phyloP scores from a whole-genome alignment of 2,113 vertebrate genomes.

The Corythornis vintsioides region DNA sequence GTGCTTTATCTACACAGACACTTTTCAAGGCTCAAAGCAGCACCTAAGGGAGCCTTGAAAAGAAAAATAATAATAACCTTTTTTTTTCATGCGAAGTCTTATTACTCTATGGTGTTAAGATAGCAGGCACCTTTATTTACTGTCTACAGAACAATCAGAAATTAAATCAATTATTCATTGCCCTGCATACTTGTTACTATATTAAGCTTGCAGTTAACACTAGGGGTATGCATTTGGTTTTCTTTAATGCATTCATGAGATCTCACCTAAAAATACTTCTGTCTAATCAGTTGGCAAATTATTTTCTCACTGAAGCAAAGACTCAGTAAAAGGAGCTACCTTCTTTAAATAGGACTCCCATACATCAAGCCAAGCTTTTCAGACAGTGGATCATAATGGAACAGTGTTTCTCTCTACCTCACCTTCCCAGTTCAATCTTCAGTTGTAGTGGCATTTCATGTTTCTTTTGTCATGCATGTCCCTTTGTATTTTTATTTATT shows the following conservation, averaged over 20 bases:
- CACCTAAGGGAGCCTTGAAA: not conserved
- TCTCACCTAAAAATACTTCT: not conserved
- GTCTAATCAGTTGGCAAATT: not conserved
- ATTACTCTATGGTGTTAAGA: not conserved
- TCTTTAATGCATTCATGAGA: not conserved
- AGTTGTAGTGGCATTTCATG: not conserved
- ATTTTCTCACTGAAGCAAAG: not conserved
- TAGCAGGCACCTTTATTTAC: not conserved
- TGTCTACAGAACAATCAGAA: not conserved
- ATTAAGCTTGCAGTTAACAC: not conserved
- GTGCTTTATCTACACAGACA: not conserved
- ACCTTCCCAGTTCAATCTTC: not conserved
- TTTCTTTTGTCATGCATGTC: not conserved
- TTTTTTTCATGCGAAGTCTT: not conserved
- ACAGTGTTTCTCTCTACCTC: fast-evolving
- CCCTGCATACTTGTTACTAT: not conserved
- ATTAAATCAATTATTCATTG: not conserved
- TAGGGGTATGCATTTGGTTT: not conserved
- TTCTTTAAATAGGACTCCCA: not conserved
- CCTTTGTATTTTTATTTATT: not conserved
- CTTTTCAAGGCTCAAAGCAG: not conserved
- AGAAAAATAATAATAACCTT: not conserved
- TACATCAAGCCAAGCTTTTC: not conserved
- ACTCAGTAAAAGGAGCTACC: not conserved
- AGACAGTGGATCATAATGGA: not conserved